Evolutionary conservation across 2,888 invertebrate genomes (phyloP).

Genomic region (Coleophora flavipennella): DNA sequence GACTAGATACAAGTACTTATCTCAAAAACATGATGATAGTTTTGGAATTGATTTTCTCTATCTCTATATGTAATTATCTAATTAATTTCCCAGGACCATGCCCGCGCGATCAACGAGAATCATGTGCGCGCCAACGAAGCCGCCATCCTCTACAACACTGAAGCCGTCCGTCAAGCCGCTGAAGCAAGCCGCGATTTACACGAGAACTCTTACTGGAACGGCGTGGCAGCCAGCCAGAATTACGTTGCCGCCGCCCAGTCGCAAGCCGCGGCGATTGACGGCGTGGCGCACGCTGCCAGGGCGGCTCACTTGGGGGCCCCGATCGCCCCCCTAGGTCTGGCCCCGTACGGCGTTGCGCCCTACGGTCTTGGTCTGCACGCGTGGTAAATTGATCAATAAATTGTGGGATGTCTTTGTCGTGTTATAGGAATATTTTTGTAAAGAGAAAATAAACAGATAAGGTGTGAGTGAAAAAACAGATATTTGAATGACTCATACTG

Average conservation of each 20-base stretch:
- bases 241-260: conserved; percentile 59
- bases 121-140: conserved; percentile 55
- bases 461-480: too few species aligned
- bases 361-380: conserved; percentile 22
- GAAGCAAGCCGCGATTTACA: conserved; percentile 52
- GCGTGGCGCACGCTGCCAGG: conserved; percentile 35
- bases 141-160: conserved; percentile 48
- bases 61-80: too few species aligned
- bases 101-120: conserved; percentile 45
- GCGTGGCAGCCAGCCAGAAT: conserved; percentile 54
- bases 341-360: conserved; percentile 16
- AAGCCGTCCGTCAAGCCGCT: conserved; percentile 46
- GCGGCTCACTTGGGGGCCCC: conserved; percentile 22
- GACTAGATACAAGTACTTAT: too few species aligned
- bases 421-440: too few species aligned
- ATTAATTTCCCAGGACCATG: conserved; percentile 30
- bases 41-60: too few species aligned
- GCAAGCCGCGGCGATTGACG: conserved; percentile 52
- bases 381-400: conserved; percentile 37
- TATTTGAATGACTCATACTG: too few species aligned
- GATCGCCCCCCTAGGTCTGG: conserved; percentile 19
- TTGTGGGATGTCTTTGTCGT: not conserved
- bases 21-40: too few species aligned
- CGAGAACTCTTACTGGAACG: conserved; percentile 62
- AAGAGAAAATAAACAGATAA: too few species aligned